Conservation (phyloP, 2,888 invertebrate genomes). For the Dorcus hopei region DNA sequence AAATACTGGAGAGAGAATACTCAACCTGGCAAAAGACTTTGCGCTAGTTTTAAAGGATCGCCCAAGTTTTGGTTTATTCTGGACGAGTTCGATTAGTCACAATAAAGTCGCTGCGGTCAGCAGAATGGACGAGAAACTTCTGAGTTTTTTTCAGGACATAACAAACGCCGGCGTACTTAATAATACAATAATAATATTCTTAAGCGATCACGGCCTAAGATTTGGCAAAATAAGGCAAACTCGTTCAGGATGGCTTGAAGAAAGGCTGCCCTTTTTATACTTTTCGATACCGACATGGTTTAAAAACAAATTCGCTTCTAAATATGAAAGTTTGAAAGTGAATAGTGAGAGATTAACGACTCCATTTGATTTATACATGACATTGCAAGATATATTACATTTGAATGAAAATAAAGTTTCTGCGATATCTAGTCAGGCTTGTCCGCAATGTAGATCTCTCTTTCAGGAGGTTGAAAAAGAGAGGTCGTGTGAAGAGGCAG, state of each 20-base stretch:
- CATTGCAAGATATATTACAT: slow-evolving; percentile 61
- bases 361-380: slow-evolving; percentile 74
- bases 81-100: slow-evolving; percentile 77
- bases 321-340: slow-evolving; percentile 54
- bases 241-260: slow-evolving; percentile 73
- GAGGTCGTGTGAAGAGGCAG: slow-evolving; percentile 66
- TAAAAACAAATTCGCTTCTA: slow-evolving; percentile 53
- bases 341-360: slow-evolving; percentile 69
- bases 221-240: slow-evolving; percentile 69
- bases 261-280: slow-evolving; percentile 71
- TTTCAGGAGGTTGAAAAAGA: slow-evolving; percentile 55
- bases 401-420: slow-evolving; percentile 48
- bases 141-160: slow-evolving; percentile 59
- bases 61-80: slow-evolving; percentile 73
- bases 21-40: slow-evolving; percentile 68
- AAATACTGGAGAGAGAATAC: slow-evolving; percentile 64
- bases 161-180: slow-evolving; percentile 57
- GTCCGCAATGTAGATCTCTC: slow-evolving; percentile 63
- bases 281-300: slow-evolving; percentile 65
- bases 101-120: slow-evolving; percentile 65
- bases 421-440: slow-evolving; percentile 50
- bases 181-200: slow-evolving; percentile 66
- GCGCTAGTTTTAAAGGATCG: slow-evolving; percentile 58
- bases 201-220: slow-evolving; percentile 78
- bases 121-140: slow-evolving; percentile 62